Evolutionary conservation across 92 coral and sea anemone genomes (phyloP), one percentile per base, ranked within the genome.

Genomic region (Pocillopora meandrina): DNA sequence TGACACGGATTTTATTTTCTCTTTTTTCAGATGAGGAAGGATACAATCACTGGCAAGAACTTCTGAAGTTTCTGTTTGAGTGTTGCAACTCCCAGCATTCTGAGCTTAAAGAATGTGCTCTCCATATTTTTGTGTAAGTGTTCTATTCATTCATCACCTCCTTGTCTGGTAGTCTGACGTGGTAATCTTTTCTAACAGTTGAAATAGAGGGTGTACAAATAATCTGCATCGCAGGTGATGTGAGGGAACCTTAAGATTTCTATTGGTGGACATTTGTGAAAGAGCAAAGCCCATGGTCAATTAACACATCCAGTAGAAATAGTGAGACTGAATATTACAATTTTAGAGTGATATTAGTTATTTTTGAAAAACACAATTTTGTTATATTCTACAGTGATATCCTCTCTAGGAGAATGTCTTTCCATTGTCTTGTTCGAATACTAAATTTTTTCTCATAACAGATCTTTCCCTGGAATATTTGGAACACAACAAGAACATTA

Each of bases 401-500:
- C 31, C 1, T 26, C 31, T 26, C 31, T 61, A 5, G 17, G 19
- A 61, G n/a, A 14, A 61, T 61, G 17, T n/a, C 5, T 64, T 12
- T 20, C 70, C 36, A 23, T 65, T 65, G 9, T 19, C 68, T n/a
- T 21, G 31, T 64, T 10, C 18, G 12, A 9, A 33, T 65, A 23
- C 36, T 65, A 11, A n/a, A 65, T 12, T 15, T 1, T 20, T 10
- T 21, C 35, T 64, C 33, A 18, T 74, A 76, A 10, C 64, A 95
- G 98, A 56, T 94, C 96, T 14, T 96, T 96, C 78, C 99, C 99
- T 52, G 99, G 99, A 35, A 93, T 96, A 69, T 96, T 96, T 96
- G 99, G 99, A 31, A 96, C 92, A 87, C 99, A 96, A 72, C 99
- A 96, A 84, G 99, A 96, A 65, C 99, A 96, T 80, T 96, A 96